Evolutionary conservation across 2,113 vertebrate genomes (phyloP), one percentile per base, ranked within the genome.

Genomic region (Daubentonia madagascariensis): DNA sequence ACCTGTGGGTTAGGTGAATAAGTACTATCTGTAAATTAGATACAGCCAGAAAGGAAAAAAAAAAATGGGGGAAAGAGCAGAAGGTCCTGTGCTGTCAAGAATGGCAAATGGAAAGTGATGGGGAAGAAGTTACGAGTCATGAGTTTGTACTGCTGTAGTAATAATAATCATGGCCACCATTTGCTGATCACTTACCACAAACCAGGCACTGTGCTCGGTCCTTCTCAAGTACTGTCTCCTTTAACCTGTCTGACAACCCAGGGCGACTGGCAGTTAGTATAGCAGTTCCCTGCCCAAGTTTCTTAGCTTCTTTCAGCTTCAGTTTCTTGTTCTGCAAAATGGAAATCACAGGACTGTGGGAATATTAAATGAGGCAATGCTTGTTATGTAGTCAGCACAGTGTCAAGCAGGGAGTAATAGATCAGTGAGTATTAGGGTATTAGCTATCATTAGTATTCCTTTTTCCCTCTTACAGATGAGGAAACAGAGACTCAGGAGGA

Each of bases 251-350:
- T 43, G 61, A 22, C 28, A 54, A 6, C 52, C 50, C 6, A 35
- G 63, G 18, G 25, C 22, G 18, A 52, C 3, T 48, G 54, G 23
- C 22, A 6, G 0, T 10, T 30, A 20, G 30, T 14, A 11, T 1
- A 30, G 30, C 22, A 22, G 9, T 25, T 89, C 11, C 30, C 23
- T 43, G 48, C 50, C 5, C 28, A 22, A 13, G 17, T 40, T 23
- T 17, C 72, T 85, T 85, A 43, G 14, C 5, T 30, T 94, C 68
- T 57, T 65, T 14, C 25, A 30, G 20, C 17, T 43, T 95, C 25
- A 23, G 57, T 96, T 87, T 87, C 50, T 57, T 67, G 20, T 72
- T 97, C 70, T 78, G 37, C 12, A 72, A 78, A n/a, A 63, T 57
- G 35, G 14, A 65, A 14, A 45, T 45, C 30, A n/a, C 1, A 84